These are phyloP conservation scores for Drosophila nigrodunni DNA, from an alignment of 1,140 invertebrate species.

Conservation along the genomic window DNA sequence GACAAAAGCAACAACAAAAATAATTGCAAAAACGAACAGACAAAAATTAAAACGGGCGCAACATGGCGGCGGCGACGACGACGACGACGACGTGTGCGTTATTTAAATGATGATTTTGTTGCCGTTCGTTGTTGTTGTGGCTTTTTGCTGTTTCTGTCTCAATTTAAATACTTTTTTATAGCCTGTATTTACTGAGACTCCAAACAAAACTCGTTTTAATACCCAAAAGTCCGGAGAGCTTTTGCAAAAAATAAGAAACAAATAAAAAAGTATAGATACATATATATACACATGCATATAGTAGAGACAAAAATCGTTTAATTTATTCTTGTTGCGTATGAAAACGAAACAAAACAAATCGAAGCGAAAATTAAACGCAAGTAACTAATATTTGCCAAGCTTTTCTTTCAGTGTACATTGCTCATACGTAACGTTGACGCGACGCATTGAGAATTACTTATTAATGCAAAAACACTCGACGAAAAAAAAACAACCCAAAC, in stretches of 20 bases:
- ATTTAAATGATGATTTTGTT: conserved; percentile 79
- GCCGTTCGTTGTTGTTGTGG: conserved; percentile 5
- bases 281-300: conserved; percentile 1
- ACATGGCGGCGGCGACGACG: conserved; percentile 50
- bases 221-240: conserved; percentile 36
- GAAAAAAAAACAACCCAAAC: background rate
- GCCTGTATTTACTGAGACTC: conserved; percentile 60
- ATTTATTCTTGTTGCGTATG: conserved; percentile 75
- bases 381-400: conserved; percentile 21
- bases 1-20: conserved; percentile 44
- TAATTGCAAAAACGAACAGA: conserved; percentile 75
- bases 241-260: conserved; percentile 46
- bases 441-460: conserved; percentile 45
- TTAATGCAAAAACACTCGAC: conserved; percentile 37
- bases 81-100: conserved; percentile 68
- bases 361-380: conserved; percentile 11
- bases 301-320: conserved; percentile 49
- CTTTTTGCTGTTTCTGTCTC: conserved; percentile 52
- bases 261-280: conserved; percentile 39
- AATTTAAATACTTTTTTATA: conserved; percentile 74
- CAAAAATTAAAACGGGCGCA: conserved; percentile 64
- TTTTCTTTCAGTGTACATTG: conserved; percentile 36
- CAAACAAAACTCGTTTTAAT: conserved; percentile 63
- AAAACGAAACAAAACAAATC: conserved; percentile 24
- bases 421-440: conserved; percentile 61